These are phyloP conservation scores for Helleia helle DNA, from an alignment of 2,888 invertebrate genomes.

Conservation along the genomic window DNA sequence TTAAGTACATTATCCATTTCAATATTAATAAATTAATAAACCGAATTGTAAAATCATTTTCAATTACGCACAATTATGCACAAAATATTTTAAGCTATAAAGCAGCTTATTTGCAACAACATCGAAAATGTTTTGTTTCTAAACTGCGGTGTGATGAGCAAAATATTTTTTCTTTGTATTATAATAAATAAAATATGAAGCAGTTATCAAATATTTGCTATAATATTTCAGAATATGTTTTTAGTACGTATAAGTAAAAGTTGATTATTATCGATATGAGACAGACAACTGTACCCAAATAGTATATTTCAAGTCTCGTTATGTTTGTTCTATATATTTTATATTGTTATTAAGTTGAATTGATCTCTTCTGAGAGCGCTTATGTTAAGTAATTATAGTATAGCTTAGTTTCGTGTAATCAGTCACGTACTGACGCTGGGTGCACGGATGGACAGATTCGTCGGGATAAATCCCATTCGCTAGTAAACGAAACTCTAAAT, in stretches of 20 bases:
- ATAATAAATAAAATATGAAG: no score
- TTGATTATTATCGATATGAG: no score
- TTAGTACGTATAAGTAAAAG: no score
- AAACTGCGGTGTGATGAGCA: no score
- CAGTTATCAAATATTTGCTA: no score
- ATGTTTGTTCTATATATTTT: background rate
- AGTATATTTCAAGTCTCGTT: no score
- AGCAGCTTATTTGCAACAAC: background rate
- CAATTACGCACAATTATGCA: constrained; percentile 2
- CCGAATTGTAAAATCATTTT: background rate
- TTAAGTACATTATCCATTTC: background rate
- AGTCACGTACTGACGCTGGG: constrained; percentile 39
- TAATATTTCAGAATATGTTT: no score
- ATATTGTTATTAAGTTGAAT: constrained; percentile 2
- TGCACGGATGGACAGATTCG: constrained; percentile 52
- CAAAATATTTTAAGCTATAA: background rate
- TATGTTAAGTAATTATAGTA: constrained; percentile 7
- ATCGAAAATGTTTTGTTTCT: background rate
- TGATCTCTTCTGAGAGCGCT: background rate
- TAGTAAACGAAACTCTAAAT: constrained; percentile 33
- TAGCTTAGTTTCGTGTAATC: constrained; percentile 15
- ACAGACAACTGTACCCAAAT: no score
- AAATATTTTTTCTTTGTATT: no score
- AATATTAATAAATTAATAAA: background rate
- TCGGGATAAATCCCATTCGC: constrained; percentile 26